Percentiles rank a stretch among this genome's conserved stretches.
Conservation (phyloP, 2,888 invertebrate genomes). For the Phania funesta region DNA sequence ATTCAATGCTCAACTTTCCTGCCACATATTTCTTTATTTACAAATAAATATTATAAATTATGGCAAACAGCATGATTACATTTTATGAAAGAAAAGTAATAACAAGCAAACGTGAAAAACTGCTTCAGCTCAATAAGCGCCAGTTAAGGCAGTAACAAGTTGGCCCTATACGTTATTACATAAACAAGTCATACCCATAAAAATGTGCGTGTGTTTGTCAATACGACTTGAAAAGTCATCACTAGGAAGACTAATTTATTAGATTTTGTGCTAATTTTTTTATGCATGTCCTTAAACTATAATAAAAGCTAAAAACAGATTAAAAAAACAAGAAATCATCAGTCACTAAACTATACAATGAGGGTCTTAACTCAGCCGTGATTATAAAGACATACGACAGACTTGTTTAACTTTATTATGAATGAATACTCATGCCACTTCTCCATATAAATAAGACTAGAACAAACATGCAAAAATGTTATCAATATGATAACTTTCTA, state of each 20-base stretch:
- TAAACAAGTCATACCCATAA: slow-evolving; percentile 3
- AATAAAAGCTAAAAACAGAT: neutral
- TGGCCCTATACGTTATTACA: neutral
- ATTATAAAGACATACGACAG: neutral
- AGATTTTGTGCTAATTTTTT: slow-evolving; percentile 1
- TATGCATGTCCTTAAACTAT: neutral
- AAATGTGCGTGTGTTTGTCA: neutral
- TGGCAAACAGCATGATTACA: neutral
- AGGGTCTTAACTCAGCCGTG: neutral
- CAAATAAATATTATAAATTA: slow-evolving; percentile 20
- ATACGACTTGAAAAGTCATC: neutral
- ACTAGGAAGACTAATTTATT: too few species aligned
- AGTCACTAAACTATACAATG: neutral
- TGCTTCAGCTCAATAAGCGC: neutral
- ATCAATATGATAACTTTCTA: slow-evolving; percentile 37
- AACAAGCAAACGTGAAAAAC: slow-evolving; percentile 11
- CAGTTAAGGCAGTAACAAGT: neutral
- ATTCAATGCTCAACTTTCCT: slow-evolving; percentile 12
- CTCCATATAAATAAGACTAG: neutral
- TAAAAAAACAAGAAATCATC: neutral
- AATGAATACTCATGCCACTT: neutral
- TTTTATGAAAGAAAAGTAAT: slow-evolving; percentile 1
- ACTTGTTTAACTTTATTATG: slow-evolving; percentile 6
- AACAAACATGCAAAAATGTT: neutral
- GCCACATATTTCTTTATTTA: slow-evolving; percentile 5